Conservation (phyloP, 2,888 invertebrate genomes). For the Nomada flava region DNA sequence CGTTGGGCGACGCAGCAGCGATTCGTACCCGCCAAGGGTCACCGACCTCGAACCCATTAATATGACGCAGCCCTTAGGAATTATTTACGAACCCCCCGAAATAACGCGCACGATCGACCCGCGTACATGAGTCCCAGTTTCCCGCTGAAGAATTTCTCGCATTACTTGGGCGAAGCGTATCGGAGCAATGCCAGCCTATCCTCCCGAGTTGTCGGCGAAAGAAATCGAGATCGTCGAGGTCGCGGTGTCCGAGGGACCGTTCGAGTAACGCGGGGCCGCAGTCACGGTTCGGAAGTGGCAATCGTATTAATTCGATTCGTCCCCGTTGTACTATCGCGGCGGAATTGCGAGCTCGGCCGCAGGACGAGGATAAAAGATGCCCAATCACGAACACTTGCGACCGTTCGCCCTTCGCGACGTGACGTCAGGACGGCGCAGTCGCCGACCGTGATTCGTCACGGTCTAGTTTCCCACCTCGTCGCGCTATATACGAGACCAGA, state of each 20-base stretch:
- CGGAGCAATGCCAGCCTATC: too few species aligned
- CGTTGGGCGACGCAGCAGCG: not conserved
- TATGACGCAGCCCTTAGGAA: not conserved
- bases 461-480: conserved; percentile 76
- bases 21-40: conserved; percentile 16
- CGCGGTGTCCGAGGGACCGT: conserved; percentile 28
- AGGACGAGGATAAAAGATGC: conserved; percentile 58
- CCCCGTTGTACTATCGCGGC: conserved; percentile 57
- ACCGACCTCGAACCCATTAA: not conserved
- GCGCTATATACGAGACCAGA: conserved; percentile 33
- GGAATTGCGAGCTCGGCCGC: conserved; percentile 48
- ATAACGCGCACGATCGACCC: not conserved
- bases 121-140: too few species aligned
- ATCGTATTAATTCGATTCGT: conserved; percentile 62
- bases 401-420: conserved; percentile 63
- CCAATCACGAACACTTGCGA: conserved; percentile 62
- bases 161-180: too few species aligned
- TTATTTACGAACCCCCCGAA: not conserved
- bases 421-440: conserved; percentile 69
- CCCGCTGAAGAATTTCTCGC: too few species aligned
- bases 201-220: conserved; percentile 5
- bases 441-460: conserved; percentile 77
- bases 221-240: conserved; percentile 27
- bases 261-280: conserved; percentile 36
- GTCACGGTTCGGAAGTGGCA: conserved; percentile 56